Base-by-base conservation (phyloP, 2,797 vertebrate species). In the Myotis pilosus region DNA sequence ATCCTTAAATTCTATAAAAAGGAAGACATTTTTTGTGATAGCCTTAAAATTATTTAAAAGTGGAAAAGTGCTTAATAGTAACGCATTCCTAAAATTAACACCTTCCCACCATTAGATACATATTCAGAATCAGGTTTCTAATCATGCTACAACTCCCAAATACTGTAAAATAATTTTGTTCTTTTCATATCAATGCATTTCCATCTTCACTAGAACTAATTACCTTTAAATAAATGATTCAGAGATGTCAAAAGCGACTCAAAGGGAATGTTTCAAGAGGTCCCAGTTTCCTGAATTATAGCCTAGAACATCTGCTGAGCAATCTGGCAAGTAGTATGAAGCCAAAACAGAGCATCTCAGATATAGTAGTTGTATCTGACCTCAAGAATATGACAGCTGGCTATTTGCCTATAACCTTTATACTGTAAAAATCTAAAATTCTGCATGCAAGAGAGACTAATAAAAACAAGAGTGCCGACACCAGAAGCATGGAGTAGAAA, bases 211-310 rank as follows among this genome's bases (percentile, higher is more conserved):
- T 94, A 95, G 44, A 85, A 95, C 94, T 97, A 97, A 97, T 96
- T 97, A 96, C 94, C 87, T 95, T 96, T 96, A 97, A 96, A 97
- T 96, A 97, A 97, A 97, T 97, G 96, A 97, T 97, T 97, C 71
- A 86, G 90, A 96, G 92, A 96, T 97, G 95, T 97, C 97, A 97
- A 94, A 97, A 97, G 90, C 4, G 44, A 97, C 97, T 97, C 97
- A 95, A 53, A 95, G 94, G 96, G 96, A 97, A 96, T 97, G 96
- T 95, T 97, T 96, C 93, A 94, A 95, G 94, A 95, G 90, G 95
- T 95, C 97, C 95, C 97, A 95, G 82, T 95, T 95, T 96, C 92
- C 96, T 96, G 96, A 95, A 96, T 97, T 95, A 96, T 89, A 97
- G 93, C 86, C 90, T 97, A 92, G 87, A 97, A 97, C 97, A 97